A percentile compares a stretch with the other conserved stretches of the same genome.
These are phyloP conservation scores for Folsomia candida DNA, from an alignment of 2,888 invertebrate species.

Conservation along the genomic window DNA sequence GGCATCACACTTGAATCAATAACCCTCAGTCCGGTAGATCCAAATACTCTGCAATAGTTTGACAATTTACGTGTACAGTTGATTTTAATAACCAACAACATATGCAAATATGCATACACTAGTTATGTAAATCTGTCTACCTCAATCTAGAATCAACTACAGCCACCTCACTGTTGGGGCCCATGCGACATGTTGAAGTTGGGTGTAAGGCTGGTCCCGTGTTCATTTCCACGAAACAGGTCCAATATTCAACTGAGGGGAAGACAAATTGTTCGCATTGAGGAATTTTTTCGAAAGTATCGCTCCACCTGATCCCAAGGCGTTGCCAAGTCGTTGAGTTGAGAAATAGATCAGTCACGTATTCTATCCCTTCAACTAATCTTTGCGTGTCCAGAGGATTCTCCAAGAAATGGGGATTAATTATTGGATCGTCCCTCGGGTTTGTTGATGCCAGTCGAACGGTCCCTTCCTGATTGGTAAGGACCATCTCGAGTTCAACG, in stretches of 20 bases:
- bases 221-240: constrained; percentile 19
- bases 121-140: too few species aligned
- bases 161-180: constrained; percentile 27
- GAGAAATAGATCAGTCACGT: constrained; percentile 23
- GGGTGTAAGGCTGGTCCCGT: constrained; percentile 18
- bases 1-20: constrained; percentile 32
- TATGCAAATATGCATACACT: too few species aligned
- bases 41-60: constrained; percentile 37
- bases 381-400: constrained; percentile 25
- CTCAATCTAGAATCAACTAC: constrained; percentile 32
- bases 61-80: too few species aligned
- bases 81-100: too few species aligned
- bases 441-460: constrained; percentile 24
- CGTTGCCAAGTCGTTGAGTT: constrained; percentile 18
- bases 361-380: constrained; percentile 29
- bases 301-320: constrained; percentile 17
- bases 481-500: constrained; percentile 15
- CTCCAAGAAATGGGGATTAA: constrained; percentile 32
- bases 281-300: neutral
- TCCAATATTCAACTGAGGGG: constrained; percentile 27
- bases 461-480: constrained; percentile 14
- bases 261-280: constrained; percentile 12
- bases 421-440: constrained; percentile 24
- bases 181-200: constrained; percentile 39
- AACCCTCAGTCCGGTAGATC: constrained; percentile 25